Percentiles rank a stretch among this genome's conserved stretches.
Conservation (phyloP, 2,888 invertebrate genomes). For the Matsumyia berberina region DNA sequence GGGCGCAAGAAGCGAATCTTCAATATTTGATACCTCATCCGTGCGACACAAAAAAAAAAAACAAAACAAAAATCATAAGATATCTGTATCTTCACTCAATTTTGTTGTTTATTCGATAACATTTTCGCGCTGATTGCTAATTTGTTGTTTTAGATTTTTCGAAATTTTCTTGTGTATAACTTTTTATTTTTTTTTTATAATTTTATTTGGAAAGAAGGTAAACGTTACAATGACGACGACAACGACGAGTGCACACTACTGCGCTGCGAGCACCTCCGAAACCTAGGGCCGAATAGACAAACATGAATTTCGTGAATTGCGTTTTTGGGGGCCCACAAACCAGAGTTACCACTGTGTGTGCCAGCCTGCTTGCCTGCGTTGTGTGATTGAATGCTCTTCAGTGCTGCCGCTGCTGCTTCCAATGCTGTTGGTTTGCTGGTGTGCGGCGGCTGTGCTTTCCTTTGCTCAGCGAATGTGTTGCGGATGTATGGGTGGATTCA, state of each 20-base stretch:
- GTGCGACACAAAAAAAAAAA: conserved; percentile 14
- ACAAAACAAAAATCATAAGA: conserved; percentile 33
- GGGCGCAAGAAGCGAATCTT: conserved; percentile 40
- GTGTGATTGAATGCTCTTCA: conserved; percentile 72
- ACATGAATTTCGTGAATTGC: conserved; percentile 84
- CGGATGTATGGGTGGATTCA: conserved; percentile 48
- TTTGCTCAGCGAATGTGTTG: conserved; percentile 32
- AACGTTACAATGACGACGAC: conserved; percentile 79
- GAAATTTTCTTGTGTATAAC: conserved; percentile 55
- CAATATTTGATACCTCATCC: conserved; percentile 1
- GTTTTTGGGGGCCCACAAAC: conserved; percentile 82
- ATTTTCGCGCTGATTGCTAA: conserved; percentile 63
- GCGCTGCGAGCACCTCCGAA: conserved; percentile 85
- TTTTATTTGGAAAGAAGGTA: conserved; percentile 78
- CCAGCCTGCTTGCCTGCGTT: conserved; percentile 63
- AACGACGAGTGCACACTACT: conserved; percentile 82
- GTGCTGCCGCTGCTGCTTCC: conserved; percentile 57
- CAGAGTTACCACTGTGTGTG: conserved; percentile 77
- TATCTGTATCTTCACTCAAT: conserved; percentile 63
- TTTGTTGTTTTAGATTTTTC: conserved; percentile 56
- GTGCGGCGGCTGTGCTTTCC: conserved; percentile 47
- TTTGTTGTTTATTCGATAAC: conserved; percentile 72
- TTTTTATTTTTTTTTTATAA: conserved; percentile 54
- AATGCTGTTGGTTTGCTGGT: conserved; percentile 58
- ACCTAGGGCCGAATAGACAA: conserved; percentile 85